Base-by-base conservation (phyloP, 2,797 vertebrate species). In the Enteromius unitaeniatus region DNA sequence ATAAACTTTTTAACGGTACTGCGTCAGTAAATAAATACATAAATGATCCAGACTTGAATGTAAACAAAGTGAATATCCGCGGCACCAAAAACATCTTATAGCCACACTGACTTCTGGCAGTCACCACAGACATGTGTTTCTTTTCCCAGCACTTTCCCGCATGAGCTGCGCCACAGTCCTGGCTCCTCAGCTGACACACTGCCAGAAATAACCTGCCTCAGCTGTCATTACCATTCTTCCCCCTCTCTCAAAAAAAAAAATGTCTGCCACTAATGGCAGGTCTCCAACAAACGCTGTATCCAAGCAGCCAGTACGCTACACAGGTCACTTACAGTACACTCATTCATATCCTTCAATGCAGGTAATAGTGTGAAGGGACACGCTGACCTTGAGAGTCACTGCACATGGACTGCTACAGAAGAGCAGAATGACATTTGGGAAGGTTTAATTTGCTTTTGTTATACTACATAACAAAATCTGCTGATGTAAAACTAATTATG, bases 201-300 rank as follows among this genome's bases (percentile, higher is more conserved):
- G 88, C 90, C 90, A 89, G 79, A 91, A 93, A 93, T 91, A 92
- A 91, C 88, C 4, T 34, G 55, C 77, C 80, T 79, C 92, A 91
- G 90, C 91, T 93, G 89, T 90, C 90, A 84, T 81, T 88, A 85
- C 40, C 83, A 87, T 45, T 69, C 40, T 37, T 62, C 62, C 84
- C 21, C 53, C 83, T 77, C 86, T 83, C 45, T 58, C 89, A 74
- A 81, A 86, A 53, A 81, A 86, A 53, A 78, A 37, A 37, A 6
- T 70, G 62, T 79, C 85, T 86, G 83, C 83, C 84, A 87, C 82
- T 86, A 81, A 80, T 64, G 68, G 82, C 75, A 8, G 4, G 58
- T 37, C 40, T 84, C 77, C 75, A 74, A 67, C 55, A 77, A 83
- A 64, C 14, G 15, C 31, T 34, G 78, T 58, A 69, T 62, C 69